Evolutionary conservation across 2,113 vertebrate genomes (phyloP).

Genomic region (Heterocephalus glaber): DNA sequence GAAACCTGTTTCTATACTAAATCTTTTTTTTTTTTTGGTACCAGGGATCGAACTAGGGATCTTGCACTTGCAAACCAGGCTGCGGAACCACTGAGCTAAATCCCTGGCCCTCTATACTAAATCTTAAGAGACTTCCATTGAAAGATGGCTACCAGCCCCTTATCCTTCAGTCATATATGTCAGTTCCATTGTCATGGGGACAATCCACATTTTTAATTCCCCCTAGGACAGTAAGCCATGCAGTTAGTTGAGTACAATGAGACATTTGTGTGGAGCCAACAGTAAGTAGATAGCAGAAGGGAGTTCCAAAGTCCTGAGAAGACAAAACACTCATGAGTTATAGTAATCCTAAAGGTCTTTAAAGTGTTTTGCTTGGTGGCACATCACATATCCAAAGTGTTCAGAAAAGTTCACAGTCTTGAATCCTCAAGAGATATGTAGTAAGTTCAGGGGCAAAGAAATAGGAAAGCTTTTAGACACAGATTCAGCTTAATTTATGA

Average conservation of each 20-base stretch:
- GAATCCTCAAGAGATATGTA: background rate
- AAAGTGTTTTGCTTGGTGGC: background rate
- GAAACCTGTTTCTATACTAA: conserved; percentile 28
- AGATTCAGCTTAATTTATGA: too few relatives aligned
- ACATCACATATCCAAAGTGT: background rate
- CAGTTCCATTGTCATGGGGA: background rate
- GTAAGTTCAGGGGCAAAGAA: background rate
- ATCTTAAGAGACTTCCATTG: background rate
- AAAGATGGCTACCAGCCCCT: background rate
- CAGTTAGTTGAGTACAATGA: background rate
- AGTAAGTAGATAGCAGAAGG: background rate
- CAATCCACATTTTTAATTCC: background rate
- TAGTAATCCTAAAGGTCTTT: background rate
- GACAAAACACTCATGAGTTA: background rate
- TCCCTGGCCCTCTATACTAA: background rate
- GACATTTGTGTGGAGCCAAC: background rate
- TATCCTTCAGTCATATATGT: background rate
- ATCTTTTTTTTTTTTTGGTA: too few relatives aligned
- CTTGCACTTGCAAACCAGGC: too few relatives aligned
- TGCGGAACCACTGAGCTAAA: too few relatives aligned
- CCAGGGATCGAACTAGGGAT: too few relatives aligned
- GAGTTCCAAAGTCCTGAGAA: background rate
- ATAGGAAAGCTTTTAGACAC: background rate
- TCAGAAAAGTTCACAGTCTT: background rate
- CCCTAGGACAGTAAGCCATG: background rate